A percentile compares a stretch with the other conserved stretches of the same genome.
These are phyloP conservation scores for Tokudaia muenninki DNA, from an alignment of 2,797 vertebrate genomes.

Conservation along the genomic window DNA sequence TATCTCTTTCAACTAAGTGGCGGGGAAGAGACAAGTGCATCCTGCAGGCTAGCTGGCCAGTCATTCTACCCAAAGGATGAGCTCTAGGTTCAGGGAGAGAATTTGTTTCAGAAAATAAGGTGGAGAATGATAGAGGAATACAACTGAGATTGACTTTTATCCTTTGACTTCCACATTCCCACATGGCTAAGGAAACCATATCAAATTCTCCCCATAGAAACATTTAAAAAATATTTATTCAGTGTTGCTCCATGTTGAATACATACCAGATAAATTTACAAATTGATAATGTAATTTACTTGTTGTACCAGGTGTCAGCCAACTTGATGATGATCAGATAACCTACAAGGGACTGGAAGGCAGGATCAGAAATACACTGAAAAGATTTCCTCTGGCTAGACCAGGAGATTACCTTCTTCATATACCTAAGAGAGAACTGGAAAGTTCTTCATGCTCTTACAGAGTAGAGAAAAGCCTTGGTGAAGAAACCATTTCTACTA, in stretches of 20 bases:
- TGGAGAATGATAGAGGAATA: neutral
- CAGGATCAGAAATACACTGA: neutral
- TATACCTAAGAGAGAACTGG: neutral
- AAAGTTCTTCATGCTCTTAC: neutral
- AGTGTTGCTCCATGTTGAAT: neutral
- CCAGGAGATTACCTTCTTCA: neutral
- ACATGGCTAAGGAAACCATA: neutral
- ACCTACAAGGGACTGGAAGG: neutral
- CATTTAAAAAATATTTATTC: neutral
- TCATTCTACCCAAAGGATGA: neutral
- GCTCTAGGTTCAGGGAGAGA: neutral
- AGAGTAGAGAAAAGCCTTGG: neutral
- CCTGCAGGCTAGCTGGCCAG: neutral
- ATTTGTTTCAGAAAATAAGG: neutral
- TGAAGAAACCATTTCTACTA: neutral
- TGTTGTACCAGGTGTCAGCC: neutral
- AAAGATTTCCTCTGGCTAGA: too few species aligned
- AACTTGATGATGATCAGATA: neutral
- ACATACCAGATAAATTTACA: neutral
- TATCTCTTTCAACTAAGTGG: too few species aligned
- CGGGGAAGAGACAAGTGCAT: neutral
- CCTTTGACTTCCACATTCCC: neutral
- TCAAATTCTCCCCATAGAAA: neutral
- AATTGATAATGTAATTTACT: neutral
- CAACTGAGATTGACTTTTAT: neutral